Percentiles rank a stretch among this genome's conserved stretches.
phyloP scores from a whole-genome alignment of 2,797 vertebrate species.

The Crenuchus spilurus region DNA sequence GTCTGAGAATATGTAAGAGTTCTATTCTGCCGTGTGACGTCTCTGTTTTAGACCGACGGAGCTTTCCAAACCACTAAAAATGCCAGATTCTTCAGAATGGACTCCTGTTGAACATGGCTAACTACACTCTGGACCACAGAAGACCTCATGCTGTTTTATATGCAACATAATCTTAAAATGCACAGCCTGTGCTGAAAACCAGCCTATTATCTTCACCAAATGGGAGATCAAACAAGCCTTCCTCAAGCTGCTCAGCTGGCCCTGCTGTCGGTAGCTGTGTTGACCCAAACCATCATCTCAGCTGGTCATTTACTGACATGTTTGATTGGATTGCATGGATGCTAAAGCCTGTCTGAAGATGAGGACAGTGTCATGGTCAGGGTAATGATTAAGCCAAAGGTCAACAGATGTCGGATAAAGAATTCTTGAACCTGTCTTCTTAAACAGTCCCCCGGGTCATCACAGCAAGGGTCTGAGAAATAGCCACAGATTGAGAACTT shows the following conservation, averaged over 20 bases:
- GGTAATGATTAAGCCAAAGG: neutral
- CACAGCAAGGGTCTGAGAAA: conserved; percentile 7
- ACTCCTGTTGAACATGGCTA: conserved; percentile 21
- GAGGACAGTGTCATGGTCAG: neutral
- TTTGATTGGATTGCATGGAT: neutral
- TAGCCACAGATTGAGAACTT: neutral
- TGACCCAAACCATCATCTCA: neutral
- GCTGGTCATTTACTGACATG: neutral
- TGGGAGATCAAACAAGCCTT: neutral
- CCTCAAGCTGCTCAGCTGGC: neutral
- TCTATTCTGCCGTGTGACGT: neutral
- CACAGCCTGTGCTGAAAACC: neutral
- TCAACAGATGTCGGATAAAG: neutral
- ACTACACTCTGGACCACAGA: neutral
- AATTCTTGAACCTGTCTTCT: neutral
- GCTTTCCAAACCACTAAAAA: neutral
- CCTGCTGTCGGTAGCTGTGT: neutral
- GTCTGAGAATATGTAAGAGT: neutral
- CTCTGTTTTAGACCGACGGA: neutral
- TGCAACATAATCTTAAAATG: neutral
- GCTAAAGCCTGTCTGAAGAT: neutral
- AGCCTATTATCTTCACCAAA: neutral
- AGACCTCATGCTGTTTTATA: conserved; percentile 37
- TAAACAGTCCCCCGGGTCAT: conserved; percentile 1
- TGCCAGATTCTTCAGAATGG: neutral